phyloP scores from a whole-genome alignment of 2,113 vertebrate species.

The Muscicapa adusta region DNA sequence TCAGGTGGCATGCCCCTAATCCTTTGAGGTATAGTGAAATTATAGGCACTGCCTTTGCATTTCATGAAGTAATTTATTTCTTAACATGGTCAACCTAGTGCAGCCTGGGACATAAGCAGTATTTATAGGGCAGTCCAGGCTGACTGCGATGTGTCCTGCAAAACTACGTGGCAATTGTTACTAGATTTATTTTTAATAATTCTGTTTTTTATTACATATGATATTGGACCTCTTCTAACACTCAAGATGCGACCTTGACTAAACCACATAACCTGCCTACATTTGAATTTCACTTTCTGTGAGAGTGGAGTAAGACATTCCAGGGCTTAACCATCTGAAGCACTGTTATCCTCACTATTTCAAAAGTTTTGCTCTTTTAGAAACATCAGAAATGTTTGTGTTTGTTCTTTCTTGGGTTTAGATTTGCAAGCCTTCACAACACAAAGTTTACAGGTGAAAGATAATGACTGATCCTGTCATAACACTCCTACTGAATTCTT shows the following conservation, averaged over 20 bases:
- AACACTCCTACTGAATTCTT: not conserved
- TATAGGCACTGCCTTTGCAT: not conserved
- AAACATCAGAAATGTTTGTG: not conserved
- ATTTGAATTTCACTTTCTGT: not conserved
- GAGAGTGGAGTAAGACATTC: not conserved
- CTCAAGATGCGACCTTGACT: not conserved
- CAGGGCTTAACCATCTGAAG: not conserved
- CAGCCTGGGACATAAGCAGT: not conserved
- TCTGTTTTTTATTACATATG: not conserved
- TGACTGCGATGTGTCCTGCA: not conserved
- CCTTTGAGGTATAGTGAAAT: not conserved
- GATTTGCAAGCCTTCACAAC: not conserved
- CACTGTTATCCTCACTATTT: not conserved
- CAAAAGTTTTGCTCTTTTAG: constrained; percentile 20
- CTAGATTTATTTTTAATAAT: not conserved
- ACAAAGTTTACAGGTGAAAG: not conserved
- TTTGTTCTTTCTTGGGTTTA: not conserved
- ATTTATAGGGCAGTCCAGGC: not conserved
- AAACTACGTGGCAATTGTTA: not conserved
- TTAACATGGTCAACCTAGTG: not conserved
- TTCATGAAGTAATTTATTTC: not conserved
- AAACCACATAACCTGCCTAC: not conserved
- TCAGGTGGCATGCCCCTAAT: not conserved
- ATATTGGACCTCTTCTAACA: not conserved
- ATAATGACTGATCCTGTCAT: not conserved